phyloP scores from a whole-genome alignment of 2,113 vertebrate species.

The Ceyx melanurus region DNA sequence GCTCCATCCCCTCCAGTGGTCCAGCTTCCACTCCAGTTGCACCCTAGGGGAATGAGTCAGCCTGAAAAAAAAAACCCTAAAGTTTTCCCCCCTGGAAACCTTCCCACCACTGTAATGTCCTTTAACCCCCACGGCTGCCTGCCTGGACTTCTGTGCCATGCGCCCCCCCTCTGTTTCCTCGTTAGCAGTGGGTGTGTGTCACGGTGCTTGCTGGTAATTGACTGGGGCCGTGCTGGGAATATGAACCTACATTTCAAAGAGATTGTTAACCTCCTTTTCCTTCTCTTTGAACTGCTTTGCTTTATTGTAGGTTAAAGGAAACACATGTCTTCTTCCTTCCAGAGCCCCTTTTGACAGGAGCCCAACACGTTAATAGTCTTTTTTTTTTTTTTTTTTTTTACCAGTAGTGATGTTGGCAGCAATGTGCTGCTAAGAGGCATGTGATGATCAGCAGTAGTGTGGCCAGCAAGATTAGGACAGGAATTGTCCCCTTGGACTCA shows the following conservation, averaged over 20 bases:
- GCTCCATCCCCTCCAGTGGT: background rate
- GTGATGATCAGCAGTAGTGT: background rate
- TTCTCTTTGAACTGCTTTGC: constrained; percentile 3
- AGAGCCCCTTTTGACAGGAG: background rate
- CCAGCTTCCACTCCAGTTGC: background rate
- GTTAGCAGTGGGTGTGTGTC: background rate
- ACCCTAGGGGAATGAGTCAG: background rate
- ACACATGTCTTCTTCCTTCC: background rate
- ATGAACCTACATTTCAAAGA: constrained; percentile 43
- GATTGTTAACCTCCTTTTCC: constrained; percentile 47
- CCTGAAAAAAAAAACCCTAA: background rate
- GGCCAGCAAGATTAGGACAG: background rate
- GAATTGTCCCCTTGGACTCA: background rate
- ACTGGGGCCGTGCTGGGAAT: constrained; percentile 11
- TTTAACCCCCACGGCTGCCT: background rate
- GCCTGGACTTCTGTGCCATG: fast-evolving
- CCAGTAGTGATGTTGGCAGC: background rate
- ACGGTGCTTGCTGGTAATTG: background rate
- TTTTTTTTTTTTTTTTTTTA: background rate
- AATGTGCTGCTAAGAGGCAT: background rate
- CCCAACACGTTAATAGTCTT: background rate
- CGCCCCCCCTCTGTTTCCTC: background rate
- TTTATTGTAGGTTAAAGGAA: constrained; percentile 41
- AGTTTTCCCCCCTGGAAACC: background rate
- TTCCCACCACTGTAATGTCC: background rate